Conservation (phyloP, 2,888 invertebrate genomes). For the Quadriops clusia region DNA sequence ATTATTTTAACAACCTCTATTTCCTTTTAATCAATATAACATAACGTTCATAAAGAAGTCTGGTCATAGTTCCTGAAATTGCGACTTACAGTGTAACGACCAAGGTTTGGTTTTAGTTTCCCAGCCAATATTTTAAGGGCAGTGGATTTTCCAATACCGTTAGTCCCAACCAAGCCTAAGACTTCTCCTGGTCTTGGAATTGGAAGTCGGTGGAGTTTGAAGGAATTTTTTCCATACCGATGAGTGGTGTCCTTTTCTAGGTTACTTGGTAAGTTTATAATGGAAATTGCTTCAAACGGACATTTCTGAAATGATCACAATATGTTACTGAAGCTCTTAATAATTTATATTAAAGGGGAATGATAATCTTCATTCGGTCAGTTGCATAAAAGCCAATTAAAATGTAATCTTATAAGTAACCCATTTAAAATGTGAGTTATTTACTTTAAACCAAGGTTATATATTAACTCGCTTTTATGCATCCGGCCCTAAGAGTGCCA, state of each 20-base stretch:
- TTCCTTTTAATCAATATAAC: constrained; percentile 2
- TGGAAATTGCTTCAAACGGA: constrained; percentile 97
- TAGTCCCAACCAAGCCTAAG: constrained; percentile 93
- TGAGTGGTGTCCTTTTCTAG: constrained; percentile 97
- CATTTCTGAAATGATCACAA: constrained; percentile 97
- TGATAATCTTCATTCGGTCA: too few species aligned
- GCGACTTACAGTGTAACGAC: constrained; percentile 67
- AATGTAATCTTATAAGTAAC: too few species aligned
- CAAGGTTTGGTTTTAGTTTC: constrained; percentile 96
- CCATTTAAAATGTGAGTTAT: too few species aligned
- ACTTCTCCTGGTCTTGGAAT: constrained; percentile 97
- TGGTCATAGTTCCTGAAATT: too few species aligned
- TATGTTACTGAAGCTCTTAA: too few species aligned
- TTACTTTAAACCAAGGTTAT: too few species aligned
- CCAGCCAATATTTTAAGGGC: constrained; percentile 97
- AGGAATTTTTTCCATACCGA: constrained; percentile 96
- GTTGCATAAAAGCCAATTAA: too few species aligned
- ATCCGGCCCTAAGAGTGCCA: too few species aligned
- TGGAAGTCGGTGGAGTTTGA: constrained; percentile 94
- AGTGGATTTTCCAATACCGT: constrained; percentile 99
- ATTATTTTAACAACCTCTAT: constrained; percentile 2
- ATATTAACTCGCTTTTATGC: too few species aligned
- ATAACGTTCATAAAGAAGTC: background rate
- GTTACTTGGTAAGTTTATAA: constrained; percentile 97
- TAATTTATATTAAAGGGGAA: too few species aligned